Evolutionary conservation across 92 coral and sea anemone genomes (phyloP).

Genomic region (Isaurus tuberculatus): DNA sequence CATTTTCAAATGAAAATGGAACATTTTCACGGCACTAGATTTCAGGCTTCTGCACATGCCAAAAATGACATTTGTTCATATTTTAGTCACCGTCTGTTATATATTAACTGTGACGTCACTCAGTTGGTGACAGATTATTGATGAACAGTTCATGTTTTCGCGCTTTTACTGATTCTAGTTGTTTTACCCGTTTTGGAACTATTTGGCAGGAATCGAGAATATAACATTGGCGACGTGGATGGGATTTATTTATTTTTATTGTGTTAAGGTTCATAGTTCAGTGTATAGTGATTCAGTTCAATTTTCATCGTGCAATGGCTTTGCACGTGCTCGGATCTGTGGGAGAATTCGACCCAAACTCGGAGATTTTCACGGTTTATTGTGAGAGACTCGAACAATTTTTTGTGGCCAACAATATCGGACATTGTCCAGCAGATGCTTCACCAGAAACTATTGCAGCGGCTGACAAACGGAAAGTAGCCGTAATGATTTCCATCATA

Average conservation of each 20-base stretch:
- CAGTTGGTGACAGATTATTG: too few relatives aligned
- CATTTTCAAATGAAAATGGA: too few relatives aligned
- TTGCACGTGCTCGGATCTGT: slow-evolving; percentile 50
- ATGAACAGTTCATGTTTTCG: background rate
- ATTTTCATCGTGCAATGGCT: slow-evolving; percentile 13
- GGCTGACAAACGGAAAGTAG: slow-evolving; percentile 55
- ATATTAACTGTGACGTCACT: slow-evolving; percentile 14
- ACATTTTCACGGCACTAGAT: too few relatives aligned
- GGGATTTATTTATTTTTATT: background rate
- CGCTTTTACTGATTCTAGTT: background rate
- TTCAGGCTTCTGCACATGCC: too few relatives aligned
- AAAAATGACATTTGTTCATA: too few relatives aligned
- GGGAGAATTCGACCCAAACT: slow-evolving; percentile 56
- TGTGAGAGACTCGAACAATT: slow-evolving; percentile 57
- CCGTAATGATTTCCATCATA: slow-evolving; percentile 59
- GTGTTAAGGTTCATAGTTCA: background rate
- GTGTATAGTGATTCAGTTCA: background rate
- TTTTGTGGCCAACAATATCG: slow-evolving; percentile 53
- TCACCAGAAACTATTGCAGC: slow-evolving; percentile 34
- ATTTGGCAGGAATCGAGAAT: background rate
- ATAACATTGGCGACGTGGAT: slow-evolving; percentile 26
- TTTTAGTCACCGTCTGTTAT: slow-evolving; percentile 1
- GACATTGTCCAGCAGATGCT: slow-evolving; percentile 44
- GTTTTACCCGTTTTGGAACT: background rate
- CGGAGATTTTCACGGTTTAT: slow-evolving; percentile 55